Percentiles rank a stretch among this genome's conserved stretches.
Evolutionary conservation across 2,797 vertebrate species (phyloP).

Genomic region (Rhabdophis nuchalis): DNA sequence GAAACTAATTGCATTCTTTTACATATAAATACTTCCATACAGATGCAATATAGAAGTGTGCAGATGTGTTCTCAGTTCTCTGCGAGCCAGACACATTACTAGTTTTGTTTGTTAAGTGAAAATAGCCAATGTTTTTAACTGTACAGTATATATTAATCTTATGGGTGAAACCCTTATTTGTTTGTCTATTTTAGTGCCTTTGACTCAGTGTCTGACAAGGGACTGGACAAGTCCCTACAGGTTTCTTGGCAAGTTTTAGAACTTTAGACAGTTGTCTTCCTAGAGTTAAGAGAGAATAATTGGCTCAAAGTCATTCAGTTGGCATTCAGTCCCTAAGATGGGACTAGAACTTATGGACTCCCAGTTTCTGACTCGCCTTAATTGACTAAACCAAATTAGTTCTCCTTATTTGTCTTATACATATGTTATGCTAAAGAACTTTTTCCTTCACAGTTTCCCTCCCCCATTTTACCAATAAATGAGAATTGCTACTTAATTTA

Average conservation of each 20-base stretch:
- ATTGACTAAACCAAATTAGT: not conserved
- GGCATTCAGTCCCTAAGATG: not conserved
- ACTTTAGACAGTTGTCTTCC: not conserved
- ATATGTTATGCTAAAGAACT: not conserved
- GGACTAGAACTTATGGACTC: not conserved
- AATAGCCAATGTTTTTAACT: not conserved
- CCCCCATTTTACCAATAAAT: not conserved
- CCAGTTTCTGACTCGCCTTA: not conserved
- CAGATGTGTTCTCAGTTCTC: not conserved
- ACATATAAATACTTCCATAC: not conserved
- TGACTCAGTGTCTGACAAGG: not conserved
- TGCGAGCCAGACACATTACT: not conserved
- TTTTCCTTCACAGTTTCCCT: not conserved
- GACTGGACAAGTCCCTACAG: not conserved
- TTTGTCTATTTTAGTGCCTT: not conserved
- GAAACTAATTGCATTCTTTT: not conserved
- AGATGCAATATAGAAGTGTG: not conserved
- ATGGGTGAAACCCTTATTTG: not conserved
- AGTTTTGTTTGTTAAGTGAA: not conserved
- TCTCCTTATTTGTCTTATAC: not conserved
- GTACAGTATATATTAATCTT: not conserved
- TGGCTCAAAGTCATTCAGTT: not conserved
- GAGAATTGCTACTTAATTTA: not conserved
- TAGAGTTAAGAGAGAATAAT: not conserved
- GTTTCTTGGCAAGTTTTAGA: not conserved